Evolutionary conservation across 2,113 vertebrate genomes (phyloP).

Genomic region (Gallinago paraguaiae): DNA sequence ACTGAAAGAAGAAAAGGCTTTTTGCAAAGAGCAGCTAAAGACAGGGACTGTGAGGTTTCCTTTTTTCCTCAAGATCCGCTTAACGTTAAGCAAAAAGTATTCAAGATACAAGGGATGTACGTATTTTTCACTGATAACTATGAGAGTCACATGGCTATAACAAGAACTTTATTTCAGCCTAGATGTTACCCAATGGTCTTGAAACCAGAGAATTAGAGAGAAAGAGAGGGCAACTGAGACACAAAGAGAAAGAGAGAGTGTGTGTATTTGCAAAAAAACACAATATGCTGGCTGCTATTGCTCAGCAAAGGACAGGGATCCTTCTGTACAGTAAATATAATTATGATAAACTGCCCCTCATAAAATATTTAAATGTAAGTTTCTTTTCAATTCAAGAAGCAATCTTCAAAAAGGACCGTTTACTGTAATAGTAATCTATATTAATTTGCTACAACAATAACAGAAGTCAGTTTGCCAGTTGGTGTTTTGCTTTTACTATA

Average conservation of each 20-base stretch:
- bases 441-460: slow-evolving; percentile 44
- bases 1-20: background rate
- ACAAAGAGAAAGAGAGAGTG: background rate
- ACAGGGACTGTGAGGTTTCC: background rate
- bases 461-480: slow-evolving; percentile 39
- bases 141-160: background rate
- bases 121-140: background rate
- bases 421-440: slow-evolving; percentile 10
- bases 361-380: background rate
- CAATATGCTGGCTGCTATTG: background rate
- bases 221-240: background rate
- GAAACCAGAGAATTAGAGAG: background rate
- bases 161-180: background rate
- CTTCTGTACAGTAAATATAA: background rate
- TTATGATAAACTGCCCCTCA: background rate
- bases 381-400: slow-evolving; percentile 38
- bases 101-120: background rate
- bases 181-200: background rate
- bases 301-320: background rate
- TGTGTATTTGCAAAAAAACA: background rate
- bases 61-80: background rate
- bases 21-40: background rate
- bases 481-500: slow-evolving; percentile 63
- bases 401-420: background rate
- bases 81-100: background rate